Conservation (phyloP, 92 coral and sea anemone genomes). For the Heteractis magnifica region DNA sequence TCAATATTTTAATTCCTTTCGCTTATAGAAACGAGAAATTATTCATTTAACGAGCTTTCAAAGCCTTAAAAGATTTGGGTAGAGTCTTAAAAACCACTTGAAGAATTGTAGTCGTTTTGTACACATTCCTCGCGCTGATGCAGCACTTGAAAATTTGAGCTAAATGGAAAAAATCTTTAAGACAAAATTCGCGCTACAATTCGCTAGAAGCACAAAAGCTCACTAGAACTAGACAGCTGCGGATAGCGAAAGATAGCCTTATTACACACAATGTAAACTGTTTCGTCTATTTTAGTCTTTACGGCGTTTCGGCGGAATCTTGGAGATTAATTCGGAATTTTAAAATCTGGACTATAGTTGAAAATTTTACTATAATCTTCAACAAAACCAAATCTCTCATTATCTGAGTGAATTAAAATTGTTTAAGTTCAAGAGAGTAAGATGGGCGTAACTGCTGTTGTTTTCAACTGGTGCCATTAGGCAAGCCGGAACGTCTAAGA, state of each 20-base stretch:
- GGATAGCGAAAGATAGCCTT: no score
- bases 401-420: neutral
- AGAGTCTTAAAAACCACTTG: neutral
- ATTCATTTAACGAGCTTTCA: conserved; percentile 1
- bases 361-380: no score
- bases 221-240: no score
- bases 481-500: neutral
- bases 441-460: neutral
- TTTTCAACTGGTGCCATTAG: neutral
- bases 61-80: neutral
- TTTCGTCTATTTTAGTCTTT: no score
- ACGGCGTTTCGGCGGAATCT: no score
- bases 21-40: neutral
- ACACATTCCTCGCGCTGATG: neutral
- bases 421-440: neutral
- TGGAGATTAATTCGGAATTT: no score
- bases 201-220: no score
- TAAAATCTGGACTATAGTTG: no score
- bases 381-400: neutral
- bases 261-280: no score
- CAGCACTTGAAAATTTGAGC: no score
- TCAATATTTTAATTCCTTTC: neutral
- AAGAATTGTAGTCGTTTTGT: neutral
- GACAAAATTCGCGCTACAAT: no score
- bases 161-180: no score